phyloP scores from a whole-genome alignment of 2,888 invertebrate genomes.

The Thymelicus sylvestris region DNA sequence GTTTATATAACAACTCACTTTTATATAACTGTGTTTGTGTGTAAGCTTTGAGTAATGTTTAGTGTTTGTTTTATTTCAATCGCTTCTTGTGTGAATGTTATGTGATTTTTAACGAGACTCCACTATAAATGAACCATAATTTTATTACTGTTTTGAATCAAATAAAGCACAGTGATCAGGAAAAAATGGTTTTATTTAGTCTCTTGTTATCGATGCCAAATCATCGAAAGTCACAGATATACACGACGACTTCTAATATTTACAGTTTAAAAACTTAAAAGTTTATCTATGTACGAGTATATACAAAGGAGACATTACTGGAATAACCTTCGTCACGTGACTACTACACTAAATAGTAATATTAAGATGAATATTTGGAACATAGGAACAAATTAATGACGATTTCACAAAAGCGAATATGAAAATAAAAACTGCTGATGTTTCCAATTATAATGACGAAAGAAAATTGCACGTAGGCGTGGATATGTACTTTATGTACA shows the following conservation, averaged over 20 bases:
- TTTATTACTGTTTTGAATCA: conserved; percentile 1
- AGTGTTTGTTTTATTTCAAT: too few species aligned
- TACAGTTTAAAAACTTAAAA: conserved; percentile 56
- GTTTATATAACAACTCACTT: too few species aligned
- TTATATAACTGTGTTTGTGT: too few species aligned
- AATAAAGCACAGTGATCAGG: conserved; percentile 56
- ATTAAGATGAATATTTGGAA: conserved; percentile 36
- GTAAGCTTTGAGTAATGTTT: too few species aligned
- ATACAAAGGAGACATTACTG: conserved; percentile 43
- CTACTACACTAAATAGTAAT: conserved; percentile 32
- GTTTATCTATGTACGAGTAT: conserved; percentile 48
- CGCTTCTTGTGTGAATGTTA: too few species aligned
- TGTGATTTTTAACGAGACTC: too few species aligned
- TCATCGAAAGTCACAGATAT: conserved; percentile 67
- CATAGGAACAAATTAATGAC: not conserved
- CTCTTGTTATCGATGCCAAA: conserved; percentile 57
- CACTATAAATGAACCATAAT: too few species aligned
- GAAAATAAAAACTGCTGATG: too few species aligned
- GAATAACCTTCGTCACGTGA: conserved; percentile 37
- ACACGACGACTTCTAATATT: conserved; percentile 65
- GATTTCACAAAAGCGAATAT: too few species aligned
- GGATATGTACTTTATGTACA: too few species aligned
- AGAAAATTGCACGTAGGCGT: too few species aligned
- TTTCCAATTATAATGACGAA: too few species aligned
- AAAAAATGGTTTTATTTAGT: conserved; percentile 77